These are phyloP conservation scores for Hipposideros larvatus DNA, from an alignment of 2,797 vertebrate species.

Conservation along the genomic window DNA sequence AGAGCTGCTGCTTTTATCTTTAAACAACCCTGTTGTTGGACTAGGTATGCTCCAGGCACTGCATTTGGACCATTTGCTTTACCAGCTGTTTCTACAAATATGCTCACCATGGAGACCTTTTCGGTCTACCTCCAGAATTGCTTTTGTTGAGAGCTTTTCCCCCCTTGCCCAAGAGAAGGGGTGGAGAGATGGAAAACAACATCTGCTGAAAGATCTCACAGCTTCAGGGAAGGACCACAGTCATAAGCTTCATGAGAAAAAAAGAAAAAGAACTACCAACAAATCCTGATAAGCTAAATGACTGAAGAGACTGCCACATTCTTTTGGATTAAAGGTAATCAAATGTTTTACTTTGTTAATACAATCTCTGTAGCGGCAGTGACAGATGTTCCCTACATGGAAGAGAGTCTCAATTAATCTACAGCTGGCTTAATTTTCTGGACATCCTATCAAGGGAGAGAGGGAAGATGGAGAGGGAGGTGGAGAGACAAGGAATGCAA, in stretches of 20 bases:
- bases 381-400: slow-evolving; percentile 83
- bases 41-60: slow-evolving; percentile 83
- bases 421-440: slow-evolving; percentile 78
- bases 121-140: slow-evolving; percentile 69
- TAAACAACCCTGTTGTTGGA: slow-evolving; percentile 82
- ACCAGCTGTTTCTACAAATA: slow-evolving; percentile 88
- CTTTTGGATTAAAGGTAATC: slow-evolving; percentile 81
- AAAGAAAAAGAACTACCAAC: not conserved
- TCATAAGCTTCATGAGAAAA: slow-evolving; percentile 25
- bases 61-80: slow-evolving; percentile 85
- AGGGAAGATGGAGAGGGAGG: slow-evolving; percentile 58
- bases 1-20: slow-evolving; percentile 82
- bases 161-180: slow-evolving; percentile 63
- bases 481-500: slow-evolving; percentile 7
- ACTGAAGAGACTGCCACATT: slow-evolving; percentile 69
- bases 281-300: slow-evolving; percentile 66
- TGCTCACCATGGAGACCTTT: slow-evolving; percentile 58
- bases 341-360: slow-evolving; percentile 82
- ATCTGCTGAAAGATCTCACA: slow-evolving; percentile 81
- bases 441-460: slow-evolving; percentile 73
- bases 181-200: slow-evolving; percentile 82
- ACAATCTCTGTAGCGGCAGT: slow-evolving; percentile 48
- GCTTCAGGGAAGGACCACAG: slow-evolving; percentile 77
- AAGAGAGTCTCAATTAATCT: slow-evolving; percentile 78
- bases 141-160: slow-evolving; percentile 70